Evolutionary conservation across 2,113 vertebrate species (phyloP).

Genomic region (Leucoraja erinaceus): DNA sequence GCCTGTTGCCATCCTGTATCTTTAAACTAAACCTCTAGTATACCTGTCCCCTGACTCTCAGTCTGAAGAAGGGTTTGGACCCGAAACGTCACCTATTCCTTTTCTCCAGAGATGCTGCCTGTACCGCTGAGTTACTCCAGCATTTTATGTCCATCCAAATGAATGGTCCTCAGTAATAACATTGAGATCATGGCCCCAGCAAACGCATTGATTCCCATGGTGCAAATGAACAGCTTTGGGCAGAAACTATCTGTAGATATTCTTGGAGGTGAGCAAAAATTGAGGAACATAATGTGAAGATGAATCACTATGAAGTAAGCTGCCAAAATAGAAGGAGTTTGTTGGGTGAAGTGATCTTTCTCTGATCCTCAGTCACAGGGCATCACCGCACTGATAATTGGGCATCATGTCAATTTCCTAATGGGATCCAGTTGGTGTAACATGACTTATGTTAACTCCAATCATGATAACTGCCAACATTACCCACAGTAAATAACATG

Average conservation of each 20-base stretch:
- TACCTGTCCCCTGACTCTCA: too few relatives aligned
- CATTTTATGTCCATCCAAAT: too few relatives aligned
- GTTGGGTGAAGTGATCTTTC: neutral
- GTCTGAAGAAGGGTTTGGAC: too few relatives aligned
- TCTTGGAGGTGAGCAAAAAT: neutral
- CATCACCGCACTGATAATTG: neutral
- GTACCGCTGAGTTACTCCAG: too few relatives aligned
- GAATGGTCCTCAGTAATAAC: neutral
- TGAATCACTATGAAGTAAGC: neutral
- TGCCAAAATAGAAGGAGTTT: neutral
- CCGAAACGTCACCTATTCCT: too few relatives aligned
- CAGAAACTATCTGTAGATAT: too few relatives aligned
- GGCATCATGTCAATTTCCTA: neutral
- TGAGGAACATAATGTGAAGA: neutral
- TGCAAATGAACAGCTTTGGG: neutral
- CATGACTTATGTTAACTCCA: neutral
- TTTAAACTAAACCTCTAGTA: too few relatives aligned
- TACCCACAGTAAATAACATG: neutral
- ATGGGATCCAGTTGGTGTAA: neutral
- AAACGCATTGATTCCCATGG: neutral
- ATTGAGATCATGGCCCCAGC: neutral
- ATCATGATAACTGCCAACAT: neutral
- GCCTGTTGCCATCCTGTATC: too few relatives aligned
- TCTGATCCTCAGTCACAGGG: neutral
- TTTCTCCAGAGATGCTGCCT: too few relatives aligned